Evolutionary conservation across 2,888 invertebrate species (phyloP).

Genomic region (Amiota communis): DNA sequence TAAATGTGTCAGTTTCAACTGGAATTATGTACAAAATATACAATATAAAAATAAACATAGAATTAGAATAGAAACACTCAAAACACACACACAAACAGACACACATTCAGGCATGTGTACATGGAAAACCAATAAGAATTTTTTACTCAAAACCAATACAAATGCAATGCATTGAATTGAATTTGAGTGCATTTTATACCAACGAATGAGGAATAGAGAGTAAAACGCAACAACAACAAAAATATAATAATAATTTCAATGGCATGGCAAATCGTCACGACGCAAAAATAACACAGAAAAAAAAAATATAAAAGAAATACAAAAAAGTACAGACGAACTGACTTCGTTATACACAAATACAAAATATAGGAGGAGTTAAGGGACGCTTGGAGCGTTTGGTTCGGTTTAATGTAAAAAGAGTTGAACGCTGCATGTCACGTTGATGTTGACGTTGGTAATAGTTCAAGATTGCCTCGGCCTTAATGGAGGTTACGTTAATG

Average conservation of each 20-base stretch:
- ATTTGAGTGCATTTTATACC: slow-evolving; percentile 17
- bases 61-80: too few relatives aligned
- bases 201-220: background rate
- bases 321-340: slow-evolving; percentile 30
- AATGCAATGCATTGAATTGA: too few relatives aligned
- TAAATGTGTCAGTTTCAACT: slow-evolving; percentile 44
- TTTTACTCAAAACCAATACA: slow-evolving; percentile 1
- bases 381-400: too few relatives aligned
- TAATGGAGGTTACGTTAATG: slow-evolving; percentile 72
- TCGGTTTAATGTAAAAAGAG: too few relatives aligned
- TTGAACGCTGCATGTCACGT: too few relatives aligned
- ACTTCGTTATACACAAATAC: slow-evolving; percentile 4
- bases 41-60: background rate
- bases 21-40: background rate
- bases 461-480: slow-evolving; percentile 71
- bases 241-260: slow-evolving; percentile 29
- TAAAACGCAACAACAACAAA: background rate
- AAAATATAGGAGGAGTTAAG: too few relatives aligned
- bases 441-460: slow-evolving; percentile 43
- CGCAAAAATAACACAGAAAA: slow-evolving; percentile 27
- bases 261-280: slow-evolving; percentile 32
- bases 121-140: background rate
- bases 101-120: too few relatives aligned
- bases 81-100: too few relatives aligned
- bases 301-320: slow-evolving; percentile 34